These are phyloP conservation scores for Pangasianodon hypophthalmus DNA, from an alignment of 2,113 vertebrate genomes.

Conservation along the genomic window DNA sequence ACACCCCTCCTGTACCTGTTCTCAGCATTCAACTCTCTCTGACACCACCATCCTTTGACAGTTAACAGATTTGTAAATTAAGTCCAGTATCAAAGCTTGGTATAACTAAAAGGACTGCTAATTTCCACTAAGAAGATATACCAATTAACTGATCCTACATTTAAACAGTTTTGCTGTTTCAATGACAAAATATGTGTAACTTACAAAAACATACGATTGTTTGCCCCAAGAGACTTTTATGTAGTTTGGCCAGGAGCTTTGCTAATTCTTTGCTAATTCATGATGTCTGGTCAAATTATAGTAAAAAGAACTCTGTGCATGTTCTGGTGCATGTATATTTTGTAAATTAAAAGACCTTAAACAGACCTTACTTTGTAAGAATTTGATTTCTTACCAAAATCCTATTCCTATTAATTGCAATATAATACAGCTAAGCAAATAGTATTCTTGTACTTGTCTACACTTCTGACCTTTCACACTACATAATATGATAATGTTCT, in stretches of 20 bases:
- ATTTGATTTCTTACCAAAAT: slow-evolving; percentile 1
- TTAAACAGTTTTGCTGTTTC: not conserved
- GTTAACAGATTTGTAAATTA: slow-evolving; percentile 31
- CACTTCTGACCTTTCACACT: not conserved
- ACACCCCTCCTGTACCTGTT: slow-evolving; percentile 30
- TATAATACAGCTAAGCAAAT: not conserved
- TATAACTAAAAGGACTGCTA: not conserved
- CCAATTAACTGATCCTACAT: not conserved
- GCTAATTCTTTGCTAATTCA: slow-evolving; percentile 5
- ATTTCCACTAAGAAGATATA: not conserved
- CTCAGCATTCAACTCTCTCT: slow-evolving; percentile 24
- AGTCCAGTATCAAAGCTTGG: not conserved
- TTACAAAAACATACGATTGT: not conserved
- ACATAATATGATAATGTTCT: not conserved
- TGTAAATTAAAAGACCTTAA: slow-evolving; percentile 18
- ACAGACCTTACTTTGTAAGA: slow-evolving; percentile 1
- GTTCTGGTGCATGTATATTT: slow-evolving; percentile 13
- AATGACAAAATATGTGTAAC: not conserved
- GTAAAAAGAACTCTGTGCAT: not conserved
- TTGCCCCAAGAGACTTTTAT: slow-evolving; percentile 32
- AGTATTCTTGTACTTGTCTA: not conserved
- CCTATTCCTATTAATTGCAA: not conserved
- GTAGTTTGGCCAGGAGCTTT: slow-evolving; percentile 41
- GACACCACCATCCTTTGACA: slow-evolving; percentile 25
- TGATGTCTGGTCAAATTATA: slow-evolving; percentile 4